A percentile compares a stretch with the other conserved stretches of the same genome.
Evolutionary conservation across 1,140 invertebrate species (phyloP).

Genomic region (Venturia canescens): DNA sequence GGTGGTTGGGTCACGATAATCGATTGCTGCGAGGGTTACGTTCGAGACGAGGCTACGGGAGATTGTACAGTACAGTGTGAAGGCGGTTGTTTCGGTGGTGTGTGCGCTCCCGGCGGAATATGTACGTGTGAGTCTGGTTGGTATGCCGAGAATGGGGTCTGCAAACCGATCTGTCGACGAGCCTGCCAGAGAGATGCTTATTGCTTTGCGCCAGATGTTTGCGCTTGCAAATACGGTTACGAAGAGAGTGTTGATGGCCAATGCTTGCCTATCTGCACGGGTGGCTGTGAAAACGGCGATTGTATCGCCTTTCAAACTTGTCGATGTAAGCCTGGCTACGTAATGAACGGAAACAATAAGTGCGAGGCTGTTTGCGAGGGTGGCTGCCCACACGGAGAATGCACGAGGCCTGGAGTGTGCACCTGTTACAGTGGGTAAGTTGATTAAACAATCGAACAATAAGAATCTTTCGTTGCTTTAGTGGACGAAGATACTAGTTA

Average conservation of each 20-base stretch:
- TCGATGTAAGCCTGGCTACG: constrained; percentile 81
- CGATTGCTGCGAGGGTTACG: constrained; percentile 73
- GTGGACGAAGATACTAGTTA: not conserved
- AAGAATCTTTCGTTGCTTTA: not conserved
- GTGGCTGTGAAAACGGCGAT: constrained; percentile 73
- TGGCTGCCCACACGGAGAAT: constrained; percentile 69
- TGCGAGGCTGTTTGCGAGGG: constrained; percentile 70
- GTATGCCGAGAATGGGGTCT: constrained; percentile 61
- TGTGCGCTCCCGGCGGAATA: constrained; percentile 61
- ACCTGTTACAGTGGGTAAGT: constrained; percentile 67
- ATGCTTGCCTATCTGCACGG: constrained; percentile 70
- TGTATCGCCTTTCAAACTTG: constrained; percentile 77
- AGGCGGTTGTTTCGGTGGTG: constrained; percentile 72
- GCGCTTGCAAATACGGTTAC: constrained; percentile 71
- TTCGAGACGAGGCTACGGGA: constrained; percentile 58
- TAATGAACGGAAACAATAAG: constrained; percentile 60
- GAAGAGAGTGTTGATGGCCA: constrained; percentile 60
- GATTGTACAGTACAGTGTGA: constrained; percentile 71
- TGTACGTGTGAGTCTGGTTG: constrained; percentile 70
- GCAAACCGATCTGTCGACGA: constrained; percentile 66
- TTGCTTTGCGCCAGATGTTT: constrained; percentile 71
- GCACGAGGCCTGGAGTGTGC: constrained; percentile 69
- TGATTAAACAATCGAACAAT: not conserved
- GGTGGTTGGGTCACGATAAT: constrained; percentile 66
- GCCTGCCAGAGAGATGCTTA: constrained; percentile 69